phyloP scores from a whole-genome alignment of 1,140 invertebrate species.

The Macrobrachium nipponense region DNA sequence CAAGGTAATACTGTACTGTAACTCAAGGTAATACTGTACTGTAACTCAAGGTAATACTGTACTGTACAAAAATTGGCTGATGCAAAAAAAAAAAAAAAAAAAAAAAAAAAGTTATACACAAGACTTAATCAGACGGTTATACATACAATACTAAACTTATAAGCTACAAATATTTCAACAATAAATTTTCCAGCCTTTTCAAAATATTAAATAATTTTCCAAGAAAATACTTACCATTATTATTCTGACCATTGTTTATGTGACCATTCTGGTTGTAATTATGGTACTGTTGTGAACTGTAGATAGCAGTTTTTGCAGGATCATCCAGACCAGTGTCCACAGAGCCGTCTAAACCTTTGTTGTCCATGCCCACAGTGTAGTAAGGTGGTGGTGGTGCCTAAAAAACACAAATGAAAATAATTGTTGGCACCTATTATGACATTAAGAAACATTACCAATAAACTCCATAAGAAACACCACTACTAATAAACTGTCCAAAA shows the following conservation, averaged over 20 bases:
- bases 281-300: constrained; percentile 61
- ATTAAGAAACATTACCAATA: too few relatives aligned
- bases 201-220: background rate
- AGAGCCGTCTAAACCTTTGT: constrained; percentile 73
- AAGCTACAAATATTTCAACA: background rate
- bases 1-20: too few relatives aligned
- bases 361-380: constrained; percentile 85
- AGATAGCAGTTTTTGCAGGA: constrained; percentile 82
- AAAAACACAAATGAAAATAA: background rate
- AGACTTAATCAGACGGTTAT: too few relatives aligned
- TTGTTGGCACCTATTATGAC: too few relatives aligned
- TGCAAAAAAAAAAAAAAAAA: too few relatives aligned
- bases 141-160: too few relatives aligned
- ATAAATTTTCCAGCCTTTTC: background rate
- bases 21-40: too few relatives aligned
- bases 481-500: too few relatives aligned
- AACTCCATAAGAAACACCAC: too few relatives aligned
- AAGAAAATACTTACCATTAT: constrained; percentile 35
- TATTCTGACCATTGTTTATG: constrained; percentile 42
- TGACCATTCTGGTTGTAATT: constrained; percentile 53
- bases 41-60: too few relatives aligned
- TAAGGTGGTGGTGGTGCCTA: constrained; percentile 82
- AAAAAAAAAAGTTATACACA: too few relatives aligned
- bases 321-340: constrained; percentile 76
- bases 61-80: too few relatives aligned